phyloP scores from a whole-genome alignment of 1,140 invertebrate genomes.

The Mesaphorura yosii region DNA sequence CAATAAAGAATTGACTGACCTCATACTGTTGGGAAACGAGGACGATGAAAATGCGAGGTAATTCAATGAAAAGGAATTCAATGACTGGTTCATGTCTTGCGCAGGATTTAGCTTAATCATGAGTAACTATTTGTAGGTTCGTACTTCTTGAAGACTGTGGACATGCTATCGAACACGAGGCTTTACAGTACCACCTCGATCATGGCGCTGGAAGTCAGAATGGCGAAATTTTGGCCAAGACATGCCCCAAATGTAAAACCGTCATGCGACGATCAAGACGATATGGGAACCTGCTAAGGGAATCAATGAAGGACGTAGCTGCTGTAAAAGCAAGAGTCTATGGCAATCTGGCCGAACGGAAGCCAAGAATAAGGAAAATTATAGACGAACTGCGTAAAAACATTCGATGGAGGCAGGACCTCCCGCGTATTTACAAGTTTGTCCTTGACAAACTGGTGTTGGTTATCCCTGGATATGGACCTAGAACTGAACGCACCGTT shows the following conservation, averaged over 20 bases:
- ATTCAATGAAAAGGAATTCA: not conserved
- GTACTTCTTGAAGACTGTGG: conserved; percentile 51
- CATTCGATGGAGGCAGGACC: too few species aligned
- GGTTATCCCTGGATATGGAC: too few species aligned
- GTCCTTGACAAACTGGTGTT: not conserved
- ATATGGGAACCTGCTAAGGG: conserved; percentile 39
- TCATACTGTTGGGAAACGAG: conserved; percentile 44
- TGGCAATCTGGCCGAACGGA: conserved; percentile 20
- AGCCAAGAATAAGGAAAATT: not conserved
- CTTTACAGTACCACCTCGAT: conserved; percentile 44
- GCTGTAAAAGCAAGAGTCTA: conserved; percentile 35
- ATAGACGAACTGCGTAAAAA: too few species aligned
- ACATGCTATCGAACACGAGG: conserved; percentile 47
- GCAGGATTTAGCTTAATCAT: too few species aligned
- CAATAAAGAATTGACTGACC: conserved; percentile 39
- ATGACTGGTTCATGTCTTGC: too few species aligned
- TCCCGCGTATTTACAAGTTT: not conserved
- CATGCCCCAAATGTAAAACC: conserved; percentile 42
- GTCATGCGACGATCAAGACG: conserved; percentile 38
- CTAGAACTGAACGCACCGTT: too few species aligned
- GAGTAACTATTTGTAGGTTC: conserved; percentile 38
- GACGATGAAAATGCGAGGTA: conserved; percentile 45
- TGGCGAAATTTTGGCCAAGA: conserved; percentile 36
- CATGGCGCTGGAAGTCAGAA: conserved; percentile 33
- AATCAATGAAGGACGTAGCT: conserved; percentile 35